A percentile compares a stretch with the other conserved stretches of the same genome.
Evolutionary conservation across 30 jellyfish, hydroid and myxozoan species (phyloP).

Genomic region (Phacellophora camtschatica): DNA sequence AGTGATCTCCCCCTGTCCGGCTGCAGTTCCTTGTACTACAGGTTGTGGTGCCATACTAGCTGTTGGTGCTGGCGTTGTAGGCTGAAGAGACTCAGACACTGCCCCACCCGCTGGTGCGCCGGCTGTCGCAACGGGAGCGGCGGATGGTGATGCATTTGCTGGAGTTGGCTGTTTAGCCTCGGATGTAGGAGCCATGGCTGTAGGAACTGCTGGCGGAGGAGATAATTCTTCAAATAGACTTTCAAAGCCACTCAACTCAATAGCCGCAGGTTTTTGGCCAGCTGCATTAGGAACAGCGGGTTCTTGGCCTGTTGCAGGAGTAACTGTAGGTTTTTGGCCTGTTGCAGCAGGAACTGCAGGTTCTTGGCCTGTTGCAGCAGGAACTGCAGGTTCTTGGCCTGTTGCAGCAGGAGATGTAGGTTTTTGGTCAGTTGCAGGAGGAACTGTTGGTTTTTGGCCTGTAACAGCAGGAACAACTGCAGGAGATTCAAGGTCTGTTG

Average conservation of each 20-base stretch:
- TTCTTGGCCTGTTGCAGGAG: not conserved
- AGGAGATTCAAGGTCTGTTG: slow-evolving; percentile 8
- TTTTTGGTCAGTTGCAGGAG: not conserved
- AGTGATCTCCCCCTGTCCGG: slow-evolving; percentile 7
- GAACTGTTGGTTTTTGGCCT: not conserved
- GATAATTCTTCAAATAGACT: slow-evolving; percentile 15
- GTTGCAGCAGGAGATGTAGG: not conserved
- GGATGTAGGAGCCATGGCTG: not conserved
- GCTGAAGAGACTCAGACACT: not conserved
- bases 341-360: not conserved
- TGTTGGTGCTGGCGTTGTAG: slow-evolving; percentile 9
- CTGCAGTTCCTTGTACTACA: not conserved
- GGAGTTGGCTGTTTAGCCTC: not conserved
- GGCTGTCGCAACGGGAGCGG: slow-evolving; percentile 3
- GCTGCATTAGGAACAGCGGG: not conserved
- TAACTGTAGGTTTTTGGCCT: not conserved
- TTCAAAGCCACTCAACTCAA: too few species aligned
- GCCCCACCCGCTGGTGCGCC: slow-evolving; percentile 12
- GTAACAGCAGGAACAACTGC: not conserved
- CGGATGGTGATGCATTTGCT: not conserved
- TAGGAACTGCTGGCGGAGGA: not conserved
- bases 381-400: not conserved
- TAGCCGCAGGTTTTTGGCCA: not conserved
- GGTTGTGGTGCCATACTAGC: slow-evolving; percentile 10
- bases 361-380: not conserved